Base-by-base conservation (phyloP, 37 sponge, comb jelly and placozoan species). In the Spongilla lacustris region DNA sequence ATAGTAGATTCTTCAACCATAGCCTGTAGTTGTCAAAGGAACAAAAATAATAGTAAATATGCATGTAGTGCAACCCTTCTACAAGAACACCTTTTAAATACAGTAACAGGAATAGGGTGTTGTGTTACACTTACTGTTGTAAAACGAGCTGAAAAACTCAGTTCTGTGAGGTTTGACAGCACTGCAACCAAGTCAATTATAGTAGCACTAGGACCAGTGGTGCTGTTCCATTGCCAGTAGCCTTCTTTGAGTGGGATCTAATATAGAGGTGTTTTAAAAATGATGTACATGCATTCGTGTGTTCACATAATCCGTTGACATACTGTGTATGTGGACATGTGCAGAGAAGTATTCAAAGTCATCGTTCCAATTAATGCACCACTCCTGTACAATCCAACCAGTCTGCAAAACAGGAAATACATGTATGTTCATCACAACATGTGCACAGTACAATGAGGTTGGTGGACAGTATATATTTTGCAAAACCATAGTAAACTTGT, bases 171-270 rank as follows among this genome's bases (percentile, higher is more conserved):
- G 68, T 91, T 69, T 19, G 85, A 33, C 48, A 95, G 74, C 12
- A 89, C 87, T 30, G 81, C 38, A 28, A 89, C 26, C 28, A 95
- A 58, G 26, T 95, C 77, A 1, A 36, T 50, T 35, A 79, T 35
- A 3, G 81, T 89, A 21, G 89, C 80, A 37, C 3, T 0, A 68
- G 73, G 78, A 8, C 91, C 91, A 46, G 49, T 36, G 8, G 48
- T 49, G 36, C 36, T 66, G n/a, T 78, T 88, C 21, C 86, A 71
- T 35, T 35, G 68, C 95, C 95, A 94, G 66, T 82, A 58, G 38
- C 28, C 73, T 69, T 94, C 95, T 26, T 68, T 17, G 25, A 94
- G 46, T 46, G 86, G 77, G 21, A 91, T 81, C 91, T 91, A 41
- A 70, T 36, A 27, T n/a, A 68, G 2, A 32, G 26, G 21, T 13